Evolutionary conservation across 2,888 invertebrate species (phyloP).

Genomic region (Tiphia femorata): DNA sequence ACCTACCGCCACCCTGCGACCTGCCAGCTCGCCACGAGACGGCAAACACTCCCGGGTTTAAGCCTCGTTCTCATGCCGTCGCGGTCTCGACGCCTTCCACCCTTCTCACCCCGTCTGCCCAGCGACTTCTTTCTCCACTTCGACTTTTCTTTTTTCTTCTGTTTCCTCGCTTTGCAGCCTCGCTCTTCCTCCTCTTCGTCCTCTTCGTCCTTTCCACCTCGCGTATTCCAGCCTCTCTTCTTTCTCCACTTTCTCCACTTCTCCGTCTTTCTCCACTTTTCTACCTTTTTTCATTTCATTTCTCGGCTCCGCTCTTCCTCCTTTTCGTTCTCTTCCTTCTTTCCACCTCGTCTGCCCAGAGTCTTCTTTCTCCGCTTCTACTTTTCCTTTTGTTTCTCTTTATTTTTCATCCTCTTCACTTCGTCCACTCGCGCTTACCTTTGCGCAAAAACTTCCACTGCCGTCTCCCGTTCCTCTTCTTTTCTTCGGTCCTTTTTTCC

Average conservation of each 20-base stretch:
- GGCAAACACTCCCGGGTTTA: conserved; percentile 33
- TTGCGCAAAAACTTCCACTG: not conserved
- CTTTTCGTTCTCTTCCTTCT: not conserved
- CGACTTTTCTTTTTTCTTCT: too few species aligned
- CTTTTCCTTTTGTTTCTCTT: not conserved
- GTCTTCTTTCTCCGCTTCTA: not conserved
- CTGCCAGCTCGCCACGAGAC: conserved; percentile 32
- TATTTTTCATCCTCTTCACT: conserved; percentile 2
- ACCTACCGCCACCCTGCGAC: too few species aligned
- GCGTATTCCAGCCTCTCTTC: conserved; percentile 11
- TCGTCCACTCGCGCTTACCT: not conserved
- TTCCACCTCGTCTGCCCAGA: not conserved
- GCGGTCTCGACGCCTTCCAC: conserved; percentile 18
- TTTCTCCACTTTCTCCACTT: conserved; percentile 1
- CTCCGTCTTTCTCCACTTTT: not conserved
- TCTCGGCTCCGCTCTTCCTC: not conserved
- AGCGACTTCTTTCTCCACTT: too few species aligned
- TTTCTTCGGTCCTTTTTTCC: too few species aligned
- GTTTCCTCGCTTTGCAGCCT: not conserved
- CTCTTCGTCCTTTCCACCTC: not conserved
- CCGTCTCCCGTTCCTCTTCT: too few species aligned
- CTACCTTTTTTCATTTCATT: not conserved
- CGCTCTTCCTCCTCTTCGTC: not conserved
- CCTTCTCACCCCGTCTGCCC: too few species aligned
- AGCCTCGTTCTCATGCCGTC: conserved; percentile 27